These are phyloP conservation scores for Cololabis saira DNA, from an alignment of 2,113 vertebrate species.

Conservation along the genomic window DNA sequence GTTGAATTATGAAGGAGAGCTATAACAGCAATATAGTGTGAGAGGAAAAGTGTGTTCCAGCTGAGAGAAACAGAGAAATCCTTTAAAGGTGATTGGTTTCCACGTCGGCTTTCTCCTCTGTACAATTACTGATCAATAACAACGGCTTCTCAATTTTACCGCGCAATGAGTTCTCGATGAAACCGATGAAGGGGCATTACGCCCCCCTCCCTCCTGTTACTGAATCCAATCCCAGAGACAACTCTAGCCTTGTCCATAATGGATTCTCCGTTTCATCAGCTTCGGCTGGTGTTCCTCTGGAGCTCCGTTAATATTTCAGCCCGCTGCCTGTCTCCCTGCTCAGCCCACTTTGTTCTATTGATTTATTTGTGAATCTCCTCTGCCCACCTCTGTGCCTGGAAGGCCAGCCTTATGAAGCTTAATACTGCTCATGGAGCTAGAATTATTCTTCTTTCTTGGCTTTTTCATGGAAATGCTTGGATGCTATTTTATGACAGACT, in stretches of 20 bases:
- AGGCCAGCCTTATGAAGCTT: slow-evolving; percentile 76
- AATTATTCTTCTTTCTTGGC: slow-evolving; percentile 39
- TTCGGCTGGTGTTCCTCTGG: slow-evolving; percentile 72
- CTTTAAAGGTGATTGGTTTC: slow-evolving; percentile 15
- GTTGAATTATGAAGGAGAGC: background rate
- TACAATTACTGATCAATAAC: slow-evolving; percentile 69
- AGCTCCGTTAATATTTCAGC: slow-evolving; percentile 82
- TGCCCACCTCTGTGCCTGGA: slow-evolving; percentile 61
- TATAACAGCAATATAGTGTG: background rate
- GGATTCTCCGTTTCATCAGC: slow-evolving; percentile 76
- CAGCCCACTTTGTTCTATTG: slow-evolving; percentile 76
- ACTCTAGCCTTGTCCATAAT: slow-evolving; percentile 70
- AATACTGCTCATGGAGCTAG: slow-evolving; percentile 72
- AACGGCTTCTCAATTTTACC: slow-evolving; percentile 75
- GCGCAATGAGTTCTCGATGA: slow-evolving; percentile 74
- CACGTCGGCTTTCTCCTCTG: slow-evolving; percentile 7
- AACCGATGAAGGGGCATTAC: slow-evolving; percentile 57
- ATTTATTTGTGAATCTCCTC: slow-evolving; percentile 73
- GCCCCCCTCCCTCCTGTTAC: slow-evolving; percentile 32
- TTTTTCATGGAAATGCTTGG: slow-evolving; percentile 15
- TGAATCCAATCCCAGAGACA: slow-evolving; percentile 77
- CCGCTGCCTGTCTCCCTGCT: slow-evolving; percentile 50
- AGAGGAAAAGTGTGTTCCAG: slow-evolving; percentile 24
- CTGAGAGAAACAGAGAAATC: slow-evolving; percentile 28
- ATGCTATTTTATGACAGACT: background rate